Evolutionary conservation across 2,113 vertebrate genomes (phyloP).

Genomic region (Podilymbus podiceps): DNA sequence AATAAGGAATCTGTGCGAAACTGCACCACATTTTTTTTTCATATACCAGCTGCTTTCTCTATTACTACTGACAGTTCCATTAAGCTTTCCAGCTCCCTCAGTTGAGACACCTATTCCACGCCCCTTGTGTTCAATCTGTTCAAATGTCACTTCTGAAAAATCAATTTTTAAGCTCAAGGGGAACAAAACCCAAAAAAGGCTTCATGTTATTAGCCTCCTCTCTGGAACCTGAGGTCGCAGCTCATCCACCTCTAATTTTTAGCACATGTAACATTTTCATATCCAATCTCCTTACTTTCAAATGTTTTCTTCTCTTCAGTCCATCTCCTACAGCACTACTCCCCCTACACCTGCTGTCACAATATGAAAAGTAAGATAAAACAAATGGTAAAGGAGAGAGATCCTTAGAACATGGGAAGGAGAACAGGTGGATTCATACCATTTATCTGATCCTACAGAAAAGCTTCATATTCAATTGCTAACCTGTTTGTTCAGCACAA

Average conservation of each 20-base stretch:
- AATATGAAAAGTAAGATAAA: not conserved
- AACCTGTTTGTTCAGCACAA: not conserved
- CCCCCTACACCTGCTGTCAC: not conserved
- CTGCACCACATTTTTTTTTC: not conserved
- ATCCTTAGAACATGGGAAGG: not conserved
- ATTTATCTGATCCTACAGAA: not conserved
- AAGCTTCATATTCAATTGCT: not conserved
- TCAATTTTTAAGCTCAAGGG: not conserved
- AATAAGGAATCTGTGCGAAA: not conserved
- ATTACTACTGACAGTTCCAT: not conserved
- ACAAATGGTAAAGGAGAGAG: not conserved
- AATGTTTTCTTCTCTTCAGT: not conserved
- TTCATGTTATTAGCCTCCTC: not conserved
- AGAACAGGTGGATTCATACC: not conserved
- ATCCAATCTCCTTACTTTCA: not conserved
- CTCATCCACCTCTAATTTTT: not conserved
- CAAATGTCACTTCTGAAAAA: conserved; percentile 10
- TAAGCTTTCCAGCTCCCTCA: not conserved
- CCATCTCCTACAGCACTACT: not conserved
- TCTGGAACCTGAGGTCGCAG: not conserved
- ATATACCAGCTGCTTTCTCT: conserved; percentile 1
- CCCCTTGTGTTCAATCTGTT: not conserved
- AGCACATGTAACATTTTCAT: not conserved
- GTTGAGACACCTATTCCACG: not conserved
- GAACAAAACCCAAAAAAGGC: not conserved